Evolutionary conservation across 2,888 invertebrate species (phyloP), one percentile per base, ranked within the genome.

Genomic region (Tetrapedia diversipes): DNA sequence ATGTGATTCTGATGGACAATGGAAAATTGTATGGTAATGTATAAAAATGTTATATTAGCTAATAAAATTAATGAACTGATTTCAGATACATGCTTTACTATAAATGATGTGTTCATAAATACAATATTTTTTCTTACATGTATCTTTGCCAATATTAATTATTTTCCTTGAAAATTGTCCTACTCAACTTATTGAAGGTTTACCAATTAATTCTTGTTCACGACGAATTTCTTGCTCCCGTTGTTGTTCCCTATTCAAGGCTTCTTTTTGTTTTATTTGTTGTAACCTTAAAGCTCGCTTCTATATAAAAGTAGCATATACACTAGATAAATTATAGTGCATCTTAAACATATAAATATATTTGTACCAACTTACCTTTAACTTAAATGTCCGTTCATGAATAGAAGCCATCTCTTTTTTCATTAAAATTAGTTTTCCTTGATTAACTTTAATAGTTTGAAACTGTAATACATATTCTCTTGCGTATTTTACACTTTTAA

Each of bases 21-120:
- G 91, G 91, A 81, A 89, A 82, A 91, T 91, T 29, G 86, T 89
- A 3, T 91, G 93, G 94, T 85, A 91, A 93, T 22, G 51, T 60
- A 53, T 43, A 24, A 56, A 61, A 56, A 69, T 32, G 34, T 41
- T 41, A 63, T 53, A 29, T 37, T 45, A 53, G n/a, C n/a, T 24
- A 19, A 41, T 70, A 41, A 39, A 51, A 45, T 49, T 11, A 61
- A 34, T 19, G 32, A 8, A 29, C n/a, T 24, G 22, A 75, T 6
- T 37, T 66, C 66, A n/a, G 19, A 64, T 14, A 57, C 51, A 47
- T 37, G n/a, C 59, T 77, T 69, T 80, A 81, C 41, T 98, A 98
- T 92, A 94, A 95, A 82, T 94, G 94, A 86, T 96, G 97, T 51
- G 94, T 97, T 0, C 72, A 76, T 65, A 77, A 79, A 70, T 78